Conservation (phyloP, 2,888 invertebrate species). For the Liopterus haemorrhoidalis region DNA sequence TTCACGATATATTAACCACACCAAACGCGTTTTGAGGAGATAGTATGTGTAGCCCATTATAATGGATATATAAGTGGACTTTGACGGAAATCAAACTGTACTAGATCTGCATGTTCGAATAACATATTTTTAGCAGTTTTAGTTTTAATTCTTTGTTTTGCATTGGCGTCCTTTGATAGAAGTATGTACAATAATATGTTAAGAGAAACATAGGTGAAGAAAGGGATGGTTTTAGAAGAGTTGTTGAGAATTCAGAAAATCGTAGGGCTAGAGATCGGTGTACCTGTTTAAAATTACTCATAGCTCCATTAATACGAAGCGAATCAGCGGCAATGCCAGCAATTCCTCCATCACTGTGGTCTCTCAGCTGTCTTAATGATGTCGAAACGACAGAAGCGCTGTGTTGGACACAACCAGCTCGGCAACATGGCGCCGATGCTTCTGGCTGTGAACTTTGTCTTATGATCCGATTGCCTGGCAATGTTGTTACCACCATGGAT, state of each 20-base stretch:
- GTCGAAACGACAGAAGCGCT: constrained; percentile 68
- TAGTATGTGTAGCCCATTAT: too few relatives aligned
- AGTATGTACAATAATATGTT: too few relatives aligned
- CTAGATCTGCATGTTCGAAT: too few relatives aligned
- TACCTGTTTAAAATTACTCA: constrained; percentile 94
- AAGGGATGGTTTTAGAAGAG: constrained; percentile 19
- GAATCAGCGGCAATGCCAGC: constrained; percentile 95
- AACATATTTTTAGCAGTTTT: constrained; percentile 1
- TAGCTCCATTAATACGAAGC: constrained; percentile 91
- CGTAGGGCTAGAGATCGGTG: constrained; percentile 24
- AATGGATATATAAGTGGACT: too few relatives aligned
- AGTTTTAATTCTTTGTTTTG: constrained; percentile 1
- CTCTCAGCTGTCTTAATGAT: constrained; percentile 68
- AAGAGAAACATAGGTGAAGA: constrained; percentile 11
- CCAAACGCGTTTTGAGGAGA: too few relatives aligned
- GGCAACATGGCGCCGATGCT: constrained; percentile 57
- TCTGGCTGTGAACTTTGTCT: constrained; percentile 85
- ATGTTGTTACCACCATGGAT: constrained; percentile 66
- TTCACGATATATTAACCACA: too few relatives aligned
- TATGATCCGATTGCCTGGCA: constrained; percentile 69
- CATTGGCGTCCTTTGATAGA: too few relatives aligned
- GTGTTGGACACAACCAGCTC: constrained; percentile 55
- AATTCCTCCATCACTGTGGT: constrained; percentile 75
- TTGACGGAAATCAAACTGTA: too few relatives aligned
- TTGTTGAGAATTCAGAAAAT: constrained; percentile 34